Evolutionary conservation across 2,113 vertebrate genomes (phyloP).

Genomic region (Sterrhoptilus dennistouni): DNA sequence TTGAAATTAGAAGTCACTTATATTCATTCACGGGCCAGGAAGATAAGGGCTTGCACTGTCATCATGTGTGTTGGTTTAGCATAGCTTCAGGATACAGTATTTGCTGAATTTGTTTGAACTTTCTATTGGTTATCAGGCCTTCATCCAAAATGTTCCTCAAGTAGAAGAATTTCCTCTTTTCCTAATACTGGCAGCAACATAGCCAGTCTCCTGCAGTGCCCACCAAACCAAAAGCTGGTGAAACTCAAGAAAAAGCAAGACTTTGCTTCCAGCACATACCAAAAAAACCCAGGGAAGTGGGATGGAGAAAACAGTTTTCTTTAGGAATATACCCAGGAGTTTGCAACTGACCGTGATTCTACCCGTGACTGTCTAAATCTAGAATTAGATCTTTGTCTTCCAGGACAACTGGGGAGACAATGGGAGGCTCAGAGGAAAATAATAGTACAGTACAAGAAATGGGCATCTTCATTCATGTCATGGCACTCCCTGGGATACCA

Average conservation of each 20-base stretch:
- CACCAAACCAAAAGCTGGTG: neutral
- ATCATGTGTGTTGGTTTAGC: neutral
- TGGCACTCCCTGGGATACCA: neutral
- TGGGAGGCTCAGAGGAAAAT: neutral
- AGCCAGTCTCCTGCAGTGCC: neutral
- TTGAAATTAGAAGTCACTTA: neutral
- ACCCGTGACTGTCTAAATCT: neutral
- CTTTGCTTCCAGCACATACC: neutral
- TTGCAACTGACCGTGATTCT: neutral
- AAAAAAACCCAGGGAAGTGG: neutral
- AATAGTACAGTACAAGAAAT: neutral
- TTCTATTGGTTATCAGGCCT: neutral
- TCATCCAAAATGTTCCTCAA: neutral
- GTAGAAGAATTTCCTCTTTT: neutral
- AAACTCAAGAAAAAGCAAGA: neutral
- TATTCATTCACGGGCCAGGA: neutral
- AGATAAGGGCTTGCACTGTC: neutral
- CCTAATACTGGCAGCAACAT: neutral
- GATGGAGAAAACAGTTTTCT: neutral
- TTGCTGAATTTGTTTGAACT: neutral
- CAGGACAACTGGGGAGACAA: neutral
- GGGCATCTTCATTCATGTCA: neutral
- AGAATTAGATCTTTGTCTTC: neutral
- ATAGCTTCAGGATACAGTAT: neutral
- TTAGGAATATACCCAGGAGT: neutral